Base-by-base conservation (phyloP, 2,113 vertebrate species). In the Dipodomys ordii region DNA sequence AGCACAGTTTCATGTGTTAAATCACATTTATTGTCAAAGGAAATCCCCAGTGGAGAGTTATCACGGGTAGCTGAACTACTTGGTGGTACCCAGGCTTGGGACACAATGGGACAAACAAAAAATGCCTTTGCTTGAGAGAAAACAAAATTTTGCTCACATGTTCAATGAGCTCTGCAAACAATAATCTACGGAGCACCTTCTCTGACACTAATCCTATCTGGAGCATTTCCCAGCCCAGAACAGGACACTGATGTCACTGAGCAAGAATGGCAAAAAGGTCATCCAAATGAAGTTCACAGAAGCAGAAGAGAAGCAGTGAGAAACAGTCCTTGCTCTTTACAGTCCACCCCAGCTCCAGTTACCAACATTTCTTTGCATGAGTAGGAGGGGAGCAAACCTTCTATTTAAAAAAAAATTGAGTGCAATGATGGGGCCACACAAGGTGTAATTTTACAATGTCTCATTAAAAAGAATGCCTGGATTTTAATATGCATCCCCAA, bases 61-160 rank as follows among this genome's bases (percentile, higher is more conserved):
- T 95, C 97, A 97, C 98, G 96, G 98, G 97, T 96, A 98, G 39
- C 25, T 96, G 98, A 98, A 98, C 98, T 96, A 97, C 92, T 81
- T 95, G 94, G 97, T 97, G 97, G 94, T 98, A 92, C 77, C 96
- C 87, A 96, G 96, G 80, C 96, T 96, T 96, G 93, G 82, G 39
- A 88, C 93, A 88, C 95, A 97, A 93, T 39, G 18, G 6, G 44
- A 97, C 94, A 94, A 97, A 97, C 87, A 97, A 96, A 88, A 88
- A 44, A 25, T 67, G 30, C 68, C 28, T 83, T 96, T 60, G 0
- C 57, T 96, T 84, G 46, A 93, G 85, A 97, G 49, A 49, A 94
- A 94, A 94, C 16, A 32, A 90, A n/a, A 30, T 92, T 92, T 95
- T 91, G 44, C 93, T 94, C 92, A 82, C 84, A 96, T 46, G 60